Percentiles rank a stretch among this genome's conserved stretches.
phyloP scores from a whole-genome alignment of 2,888 invertebrate species.

The Caenorhabditis angaria region DNA sequence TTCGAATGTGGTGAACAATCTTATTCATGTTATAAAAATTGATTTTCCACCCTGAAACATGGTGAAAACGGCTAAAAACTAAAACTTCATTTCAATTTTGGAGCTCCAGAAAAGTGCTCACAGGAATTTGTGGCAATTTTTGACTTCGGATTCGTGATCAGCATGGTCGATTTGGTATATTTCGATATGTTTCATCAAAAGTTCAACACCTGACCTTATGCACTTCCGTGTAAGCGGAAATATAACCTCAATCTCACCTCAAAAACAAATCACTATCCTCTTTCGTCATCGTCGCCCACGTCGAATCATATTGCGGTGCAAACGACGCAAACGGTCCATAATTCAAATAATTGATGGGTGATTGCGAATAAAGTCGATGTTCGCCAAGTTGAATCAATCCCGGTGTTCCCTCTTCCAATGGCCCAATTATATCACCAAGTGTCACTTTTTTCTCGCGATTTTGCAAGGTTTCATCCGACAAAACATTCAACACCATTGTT shows the following conservation, averaged over 20 bases:
- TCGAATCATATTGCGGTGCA: slow-evolving; percentile 94
- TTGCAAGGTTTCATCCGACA: slow-evolving; percentile 17
- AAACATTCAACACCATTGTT: slow-evolving; percentile 58
- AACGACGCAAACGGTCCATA: slow-evolving; percentile 88
- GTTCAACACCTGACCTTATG: no score
- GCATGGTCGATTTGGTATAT: no score
- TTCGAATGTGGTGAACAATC: no score
- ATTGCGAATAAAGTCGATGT: slow-evolving; percentile 52
- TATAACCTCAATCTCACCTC: slow-evolving; percentile 16
- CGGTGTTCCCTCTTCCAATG: slow-evolving; percentile 64
- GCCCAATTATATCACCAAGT: slow-evolving; percentile 59
- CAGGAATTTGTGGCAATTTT: no score
- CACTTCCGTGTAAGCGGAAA: no score
- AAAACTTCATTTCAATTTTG: no score
- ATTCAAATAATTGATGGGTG: slow-evolving; percentile 62
- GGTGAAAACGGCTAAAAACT: no score
- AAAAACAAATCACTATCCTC: slow-evolving; percentile 49
- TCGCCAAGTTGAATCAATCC: slow-evolving; percentile 56
- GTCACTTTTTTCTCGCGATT: slow-evolving; percentile 39
- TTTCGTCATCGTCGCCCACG: slow-evolving; percentile 81
- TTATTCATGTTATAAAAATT: no score
- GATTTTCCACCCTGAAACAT: no score
- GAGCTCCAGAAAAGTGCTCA: no score
- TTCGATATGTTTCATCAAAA: no score
- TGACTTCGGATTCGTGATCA: no score